Percentiles rank a stretch among this genome's conserved stretches.
phyloP scores from a whole-genome alignment of 2,888 invertebrate genomes.

The Drosophila helvetica region DNA sequence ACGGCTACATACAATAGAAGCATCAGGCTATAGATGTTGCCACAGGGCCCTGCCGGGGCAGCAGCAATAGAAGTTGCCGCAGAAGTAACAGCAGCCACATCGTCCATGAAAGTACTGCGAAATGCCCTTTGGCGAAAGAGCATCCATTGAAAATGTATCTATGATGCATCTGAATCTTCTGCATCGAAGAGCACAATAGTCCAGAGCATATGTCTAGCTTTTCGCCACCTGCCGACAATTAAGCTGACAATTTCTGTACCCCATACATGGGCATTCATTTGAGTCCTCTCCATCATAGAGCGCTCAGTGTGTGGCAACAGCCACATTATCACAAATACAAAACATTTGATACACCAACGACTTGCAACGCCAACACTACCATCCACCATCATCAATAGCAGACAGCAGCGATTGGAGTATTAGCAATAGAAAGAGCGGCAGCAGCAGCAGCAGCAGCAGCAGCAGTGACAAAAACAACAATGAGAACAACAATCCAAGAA shows the following conservation, averaged over 20 bases:
- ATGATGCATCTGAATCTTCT: no score
- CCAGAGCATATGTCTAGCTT: neutral
- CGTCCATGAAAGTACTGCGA: neutral
- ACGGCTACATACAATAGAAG: neutral
- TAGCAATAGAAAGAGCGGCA: conserved; percentile 43
- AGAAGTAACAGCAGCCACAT: no score
- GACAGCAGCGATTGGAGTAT: conserved; percentile 43
- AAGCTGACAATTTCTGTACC: no score
- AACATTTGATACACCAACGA: conserved; percentile 14
- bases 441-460: conserved; percentile 16
- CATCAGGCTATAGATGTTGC: neutral
- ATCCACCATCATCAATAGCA: conserved; percentile 9
- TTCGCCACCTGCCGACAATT: neutral
- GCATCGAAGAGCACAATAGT: neutral
- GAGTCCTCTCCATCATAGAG: neutral
- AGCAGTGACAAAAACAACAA: neutral
- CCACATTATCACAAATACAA: neutral
- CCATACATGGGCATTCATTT: neutral
- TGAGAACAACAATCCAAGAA: conserved; percentile 4
- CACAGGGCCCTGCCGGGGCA: neutral
- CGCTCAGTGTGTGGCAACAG: neutral
- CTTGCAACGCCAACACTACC: conserved; percentile 17
- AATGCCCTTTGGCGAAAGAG: neutral
- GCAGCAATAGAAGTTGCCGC: neutral
- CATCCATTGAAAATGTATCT: neutral